phyloP scores from a whole-genome alignment of 92 coral and sea anemone species.

The Heliopora coerulea region DNA sequence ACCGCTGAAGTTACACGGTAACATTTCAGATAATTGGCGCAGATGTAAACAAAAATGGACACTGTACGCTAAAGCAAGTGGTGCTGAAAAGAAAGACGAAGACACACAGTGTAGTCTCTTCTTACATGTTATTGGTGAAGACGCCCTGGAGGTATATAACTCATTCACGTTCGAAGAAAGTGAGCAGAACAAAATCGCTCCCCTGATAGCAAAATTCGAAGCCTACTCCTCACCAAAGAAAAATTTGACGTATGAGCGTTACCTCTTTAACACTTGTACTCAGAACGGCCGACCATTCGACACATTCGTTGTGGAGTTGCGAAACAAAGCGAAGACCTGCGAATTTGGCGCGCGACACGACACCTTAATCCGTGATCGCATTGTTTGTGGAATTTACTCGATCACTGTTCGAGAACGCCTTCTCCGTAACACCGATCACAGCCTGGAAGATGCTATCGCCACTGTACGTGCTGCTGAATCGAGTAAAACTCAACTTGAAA shows the following conservation, averaged over 20 bases:
- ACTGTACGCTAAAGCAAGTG: neutral
- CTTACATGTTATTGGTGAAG: constrained; percentile 6
- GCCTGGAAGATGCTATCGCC: too few relatives aligned
- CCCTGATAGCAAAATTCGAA: constrained; percentile 11
- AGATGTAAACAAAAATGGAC: constrained; percentile 16
- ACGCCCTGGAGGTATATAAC: constrained; percentile 20
- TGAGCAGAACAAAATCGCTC: neutral
- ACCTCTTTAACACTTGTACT: neutral
- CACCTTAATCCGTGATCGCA: constrained; percentile 13
- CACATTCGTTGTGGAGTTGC: neutral
- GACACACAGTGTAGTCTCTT: constrained; percentile 5
- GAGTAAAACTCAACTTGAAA: too few relatives aligned
- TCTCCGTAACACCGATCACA: too few relatives aligned
- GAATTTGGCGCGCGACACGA: constrained; percentile 6
- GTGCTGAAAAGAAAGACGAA: neutral
- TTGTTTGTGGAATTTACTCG: neutral
- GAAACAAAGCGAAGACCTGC: constrained; percentile 31
- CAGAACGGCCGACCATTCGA: constrained; percentile 8
- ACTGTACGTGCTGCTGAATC: too few relatives aligned
- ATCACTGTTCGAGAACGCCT: too few relatives aligned
- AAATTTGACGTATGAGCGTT: constrained; percentile 28
- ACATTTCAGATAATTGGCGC: constrained; percentile 25
- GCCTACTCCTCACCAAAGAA: constrained; percentile 16
- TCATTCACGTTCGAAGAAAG: constrained; percentile 6
- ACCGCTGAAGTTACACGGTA: neutral